Evolutionary conservation across 2,113 vertebrate genomes (phyloP), one percentile per base, ranked within the genome.

Genomic region (Perca schrenkii): DNA sequence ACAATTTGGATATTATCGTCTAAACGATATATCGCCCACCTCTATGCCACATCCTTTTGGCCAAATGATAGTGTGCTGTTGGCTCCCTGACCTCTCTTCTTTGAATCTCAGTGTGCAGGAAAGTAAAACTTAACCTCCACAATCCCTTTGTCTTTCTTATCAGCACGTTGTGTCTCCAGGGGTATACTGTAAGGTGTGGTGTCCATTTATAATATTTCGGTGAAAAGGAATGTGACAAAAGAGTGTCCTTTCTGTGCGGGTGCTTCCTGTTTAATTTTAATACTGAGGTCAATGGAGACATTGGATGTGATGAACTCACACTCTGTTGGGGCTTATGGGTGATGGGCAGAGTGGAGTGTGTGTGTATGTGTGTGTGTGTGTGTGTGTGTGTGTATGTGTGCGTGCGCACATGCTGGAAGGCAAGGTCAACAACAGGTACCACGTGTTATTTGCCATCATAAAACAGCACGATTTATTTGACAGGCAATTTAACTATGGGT

Each of bases 361-460:
- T 66, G 60, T 34, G 68, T 56, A 28, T 49, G 68, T 56, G 25
- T 25, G 56, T n/a, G 46, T 57, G 31, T 12, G 53, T 14, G 36
- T 47, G 70, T 66, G 60, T 34, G 60, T 64, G 21, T 14, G 60
- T 21, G 25, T 49, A 22, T 72, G 60, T 53, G 31, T 76, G 61
- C 40, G 28, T 69, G 46, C 63, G 46, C 2, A 28, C 28, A 28
- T 28, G 52, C 43, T 16, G n/a, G 25, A 57, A 50, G 16, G 11
- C 80, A 82, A 86, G 86, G 89, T 88, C 79, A 85, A 86, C 79
- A 82, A 49, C 62, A 69, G 71, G 66, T 57, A 58, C 43, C 13
- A 1, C 31, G 40, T 47, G 69, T 73, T 73, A 73, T 73, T 79
- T 71, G 68, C 64, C 40, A 3, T 71, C 72, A 66, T 77, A 80